Conservation (phyloP, 2,888 invertebrate genomes). For the Amorpha juglandis region DNA sequence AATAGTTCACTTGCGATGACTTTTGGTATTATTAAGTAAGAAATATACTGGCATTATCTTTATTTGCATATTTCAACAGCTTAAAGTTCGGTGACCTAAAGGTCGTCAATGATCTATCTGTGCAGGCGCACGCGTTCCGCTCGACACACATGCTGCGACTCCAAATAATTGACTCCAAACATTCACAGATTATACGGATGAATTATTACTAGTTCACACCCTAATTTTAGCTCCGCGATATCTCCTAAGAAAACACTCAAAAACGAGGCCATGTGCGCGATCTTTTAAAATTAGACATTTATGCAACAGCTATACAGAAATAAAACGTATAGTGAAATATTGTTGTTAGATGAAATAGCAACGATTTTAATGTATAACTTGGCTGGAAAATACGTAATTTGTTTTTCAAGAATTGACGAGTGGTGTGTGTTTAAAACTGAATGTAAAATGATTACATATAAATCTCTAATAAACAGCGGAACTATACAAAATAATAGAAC, state of each 20-base stretch:
- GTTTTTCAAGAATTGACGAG: too few relatives aligned
- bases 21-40: slow-evolving; percentile 20
- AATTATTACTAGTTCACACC: slow-evolving; percentile 50
- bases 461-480: neutral
- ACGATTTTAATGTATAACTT: slow-evolving; percentile 15
- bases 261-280: slow-evolving; percentile 62
- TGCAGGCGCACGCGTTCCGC: slow-evolving; percentile 55
- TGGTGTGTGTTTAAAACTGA: neutral
- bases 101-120: slow-evolving; percentile 56
- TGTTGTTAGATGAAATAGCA: slow-evolving; percentile 37
- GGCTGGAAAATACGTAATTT: too few relatives aligned
- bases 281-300: slow-evolving; percentile 61
- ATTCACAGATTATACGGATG: slow-evolving; percentile 49
- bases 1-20: neutral
- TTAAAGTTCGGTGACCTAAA: slow-evolving; percentile 60
- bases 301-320: slow-evolving; percentile 54
- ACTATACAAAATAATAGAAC: slow-evolving; percentile 1
- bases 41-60: slow-evolving; percentile 18
- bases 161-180: slow-evolving; percentile 36
- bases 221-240: slow-evolving; percentile 45
- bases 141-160: slow-evolving; percentile 35
- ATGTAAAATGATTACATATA: slow-evolving; percentile 8
- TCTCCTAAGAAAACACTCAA: slow-evolving; percentile 53
- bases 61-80: slow-evolving; percentile 33
- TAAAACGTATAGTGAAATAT: slow-evolving; percentile 49